Conservation (phyloP, 2,797 vertebrate species). For the Phaenicophaeus curvirostris region DNA sequence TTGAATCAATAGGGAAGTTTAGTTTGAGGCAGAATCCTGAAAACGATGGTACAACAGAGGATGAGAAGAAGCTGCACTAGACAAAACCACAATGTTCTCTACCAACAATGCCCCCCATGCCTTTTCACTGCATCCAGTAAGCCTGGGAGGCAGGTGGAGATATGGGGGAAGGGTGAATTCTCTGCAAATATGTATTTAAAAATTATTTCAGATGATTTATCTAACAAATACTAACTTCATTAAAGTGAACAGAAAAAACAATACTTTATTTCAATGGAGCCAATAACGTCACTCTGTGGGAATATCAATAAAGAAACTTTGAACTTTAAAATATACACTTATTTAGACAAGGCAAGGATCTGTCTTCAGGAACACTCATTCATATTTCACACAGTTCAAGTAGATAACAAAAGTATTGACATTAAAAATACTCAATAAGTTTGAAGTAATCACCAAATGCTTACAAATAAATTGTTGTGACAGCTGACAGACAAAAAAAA, state of each 20-base stretch:
- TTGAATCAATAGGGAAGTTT: not conserved
- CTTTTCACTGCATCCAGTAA: not conserved
- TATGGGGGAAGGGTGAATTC: not conserved
- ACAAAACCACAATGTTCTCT: not conserved
- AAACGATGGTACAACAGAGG: not conserved
- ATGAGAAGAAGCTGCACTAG: not conserved
- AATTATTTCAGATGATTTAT: not conserved
- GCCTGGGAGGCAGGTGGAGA: too few relatives aligned
- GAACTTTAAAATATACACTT: not conserved
- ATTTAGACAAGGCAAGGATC: not conserved
- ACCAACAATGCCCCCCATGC: not conserved
- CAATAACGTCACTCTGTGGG: not conserved
- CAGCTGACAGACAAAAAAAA: not conserved
- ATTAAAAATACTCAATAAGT: not conserved
- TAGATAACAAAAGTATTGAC: not conserved
- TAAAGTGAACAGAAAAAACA: not conserved
- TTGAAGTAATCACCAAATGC: not conserved
- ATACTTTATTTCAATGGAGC: not conserved
- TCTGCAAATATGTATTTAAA: not conserved
- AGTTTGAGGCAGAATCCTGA: not conserved
- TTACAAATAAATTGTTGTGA: not conserved
- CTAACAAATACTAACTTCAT: not conserved
- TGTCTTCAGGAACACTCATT: not conserved
- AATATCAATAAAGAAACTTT: not conserved
- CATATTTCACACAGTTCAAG: not conserved